Evolutionary conservation across 2,888 invertebrate genomes (phyloP).

Genomic region (Lamproptera curius): DNA sequence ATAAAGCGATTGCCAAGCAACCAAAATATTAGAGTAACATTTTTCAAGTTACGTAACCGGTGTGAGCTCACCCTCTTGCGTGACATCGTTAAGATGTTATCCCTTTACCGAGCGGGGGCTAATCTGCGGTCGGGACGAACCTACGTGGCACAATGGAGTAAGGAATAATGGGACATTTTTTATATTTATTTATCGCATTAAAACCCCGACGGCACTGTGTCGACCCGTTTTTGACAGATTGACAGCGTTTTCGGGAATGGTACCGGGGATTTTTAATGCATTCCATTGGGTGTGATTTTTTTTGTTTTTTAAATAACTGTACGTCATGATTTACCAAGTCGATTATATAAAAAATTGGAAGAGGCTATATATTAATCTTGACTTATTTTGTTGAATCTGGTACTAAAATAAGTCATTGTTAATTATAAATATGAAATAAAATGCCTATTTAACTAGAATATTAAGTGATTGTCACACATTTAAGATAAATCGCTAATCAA

Average conservation of each 20-base stretch:
- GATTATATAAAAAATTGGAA: no score
- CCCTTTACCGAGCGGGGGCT: slow-evolving; percentile 63
- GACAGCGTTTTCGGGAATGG: slow-evolving; percentile 33
- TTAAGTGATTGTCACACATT: no score
- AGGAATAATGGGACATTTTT: slow-evolving; percentile 63
- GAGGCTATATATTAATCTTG: no score
- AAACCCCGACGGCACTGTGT: slow-evolving; percentile 43
- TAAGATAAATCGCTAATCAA: no score
- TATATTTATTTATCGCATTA: slow-evolving; percentile 57
- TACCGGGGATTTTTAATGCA: background rate
- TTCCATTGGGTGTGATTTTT: no score
- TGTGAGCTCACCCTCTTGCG: slow-evolving; percentile 56
- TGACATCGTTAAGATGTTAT: slow-evolving; percentile 74
- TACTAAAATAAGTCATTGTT: no score
- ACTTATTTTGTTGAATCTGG: no score
- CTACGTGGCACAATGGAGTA: slow-evolving; percentile 56
- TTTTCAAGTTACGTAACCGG: slow-evolving; percentile 20
- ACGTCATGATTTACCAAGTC: no score
- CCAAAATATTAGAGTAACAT: slow-evolving; percentile 11
- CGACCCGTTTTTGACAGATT: slow-evolving; percentile 64
- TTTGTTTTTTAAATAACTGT: no score
- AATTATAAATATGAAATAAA: no score
- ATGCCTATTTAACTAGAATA: no score
- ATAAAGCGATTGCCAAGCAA: background rate
- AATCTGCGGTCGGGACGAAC: slow-evolving; percentile 58